These are phyloP conservation scores for Hirtodrosophila cameraria DNA, from an alignment of 2,888 invertebrate species.

Conservation along the genomic window DNA sequence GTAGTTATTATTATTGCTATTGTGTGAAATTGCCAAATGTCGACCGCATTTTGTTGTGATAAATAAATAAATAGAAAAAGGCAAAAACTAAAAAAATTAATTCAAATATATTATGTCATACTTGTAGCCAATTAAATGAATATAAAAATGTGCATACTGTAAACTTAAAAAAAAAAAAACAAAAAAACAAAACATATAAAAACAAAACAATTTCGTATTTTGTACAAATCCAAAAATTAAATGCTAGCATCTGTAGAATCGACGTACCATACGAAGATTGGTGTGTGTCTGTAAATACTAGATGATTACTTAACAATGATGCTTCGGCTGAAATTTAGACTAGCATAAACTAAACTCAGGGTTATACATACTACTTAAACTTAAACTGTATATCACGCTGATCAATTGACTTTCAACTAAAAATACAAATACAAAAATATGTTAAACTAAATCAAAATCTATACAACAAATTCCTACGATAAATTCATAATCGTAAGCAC, in stretches of 20 bases:
- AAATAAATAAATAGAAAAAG: conserved; percentile 62
- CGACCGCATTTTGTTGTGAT: conserved; percentile 82
- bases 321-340: conserved; percentile 54
- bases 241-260: conserved; percentile 55
- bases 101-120: conserved; percentile 44
- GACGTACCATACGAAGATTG: conserved; percentile 35
- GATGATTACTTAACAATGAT: conserved; percentile 25
- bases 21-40: conserved; percentile 68
- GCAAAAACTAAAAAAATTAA: conserved; percentile 29
- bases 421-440: conserved; percentile 31
- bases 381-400: conserved; percentile 24
- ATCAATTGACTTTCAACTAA: conserved; percentile 48
- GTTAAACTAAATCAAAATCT: conserved; percentile 60
- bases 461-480: conserved; percentile 25
- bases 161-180: conserved; percentile 10
- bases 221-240: conserved; percentile 59
- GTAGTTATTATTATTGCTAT: conserved; percentile 37
- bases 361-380: conserved; percentile 44
- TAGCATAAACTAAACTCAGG: conserved; percentile 71
- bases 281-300: conserved; percentile 45
- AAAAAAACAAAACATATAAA: not conserved
- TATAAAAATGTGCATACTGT: conserved; percentile 23
- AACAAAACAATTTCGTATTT: conserved; percentile 11
- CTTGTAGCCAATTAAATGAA: conserved; percentile 44
- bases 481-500: conserved; percentile 16